Evolutionary conservation across 2,113 vertebrate species (phyloP).

Genomic region (Nyctereutes procyonoides): DNA sequence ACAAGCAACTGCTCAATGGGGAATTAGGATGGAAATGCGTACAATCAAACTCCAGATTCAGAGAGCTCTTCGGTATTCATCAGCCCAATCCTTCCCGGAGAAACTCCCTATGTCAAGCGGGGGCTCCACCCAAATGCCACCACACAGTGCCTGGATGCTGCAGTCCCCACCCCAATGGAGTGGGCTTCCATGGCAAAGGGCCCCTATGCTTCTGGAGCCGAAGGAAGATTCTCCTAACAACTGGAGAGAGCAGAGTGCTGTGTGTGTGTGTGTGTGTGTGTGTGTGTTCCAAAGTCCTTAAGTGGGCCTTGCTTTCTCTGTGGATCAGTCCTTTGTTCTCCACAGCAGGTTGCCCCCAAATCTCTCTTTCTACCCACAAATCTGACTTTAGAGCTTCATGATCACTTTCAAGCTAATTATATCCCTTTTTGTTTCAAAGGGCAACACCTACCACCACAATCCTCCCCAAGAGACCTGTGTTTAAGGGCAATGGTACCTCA

Average conservation of each 20-base stretch:
- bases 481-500: background rate
- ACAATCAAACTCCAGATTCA: background rate
- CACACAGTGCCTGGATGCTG: background rate
- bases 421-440: background rate
- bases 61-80: background rate
- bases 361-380: background rate
- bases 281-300: background rate
- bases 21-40: background rate
- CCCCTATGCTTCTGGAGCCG: background rate
- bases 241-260: background rate
- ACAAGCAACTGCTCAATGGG: background rate
- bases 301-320: background rate
- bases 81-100: background rate
- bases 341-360: background rate
- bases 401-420: background rate
- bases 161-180: background rate
- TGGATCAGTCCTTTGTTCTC: background rate
- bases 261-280: no score
- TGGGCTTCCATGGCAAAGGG: background rate
- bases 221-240: background rate
- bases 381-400: background rate
- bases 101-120: background rate
- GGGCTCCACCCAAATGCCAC: background rate
- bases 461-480: background rate
- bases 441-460: background rate